Conservation (phyloP, 2,113 vertebrate genomes). For the Gulo gulo region DNA sequence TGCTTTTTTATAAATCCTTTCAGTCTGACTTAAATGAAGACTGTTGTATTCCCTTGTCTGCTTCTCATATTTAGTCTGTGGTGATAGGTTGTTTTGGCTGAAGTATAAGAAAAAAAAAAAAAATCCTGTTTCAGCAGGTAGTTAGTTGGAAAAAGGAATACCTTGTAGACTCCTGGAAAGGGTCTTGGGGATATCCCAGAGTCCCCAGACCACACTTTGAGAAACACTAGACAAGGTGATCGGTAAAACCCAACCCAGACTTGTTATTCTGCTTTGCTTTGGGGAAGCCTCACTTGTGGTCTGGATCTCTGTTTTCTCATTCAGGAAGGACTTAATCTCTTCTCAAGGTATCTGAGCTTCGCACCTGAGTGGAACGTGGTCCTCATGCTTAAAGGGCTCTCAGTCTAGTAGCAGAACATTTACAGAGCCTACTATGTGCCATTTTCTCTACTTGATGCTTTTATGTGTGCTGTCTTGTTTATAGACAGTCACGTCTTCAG, state of each 20-base stretch:
- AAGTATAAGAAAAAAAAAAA: not conserved
- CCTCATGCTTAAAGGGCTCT: not conserved
- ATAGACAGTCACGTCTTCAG: not conserved
- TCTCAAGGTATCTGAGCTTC: too few species aligned
- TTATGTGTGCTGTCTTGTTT: not conserved
- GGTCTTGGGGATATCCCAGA: rapidly evolving
- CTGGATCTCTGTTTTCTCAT: not conserved
- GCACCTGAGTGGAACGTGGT: not conserved
- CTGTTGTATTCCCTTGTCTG: not conserved
- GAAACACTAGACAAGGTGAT: not conserved
- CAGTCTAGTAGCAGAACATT: not conserved
- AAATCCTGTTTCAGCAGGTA: not conserved
- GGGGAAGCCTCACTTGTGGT: not conserved
- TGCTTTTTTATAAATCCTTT: not conserved
- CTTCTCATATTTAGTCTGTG: not conserved
- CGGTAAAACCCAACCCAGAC: not conserved
- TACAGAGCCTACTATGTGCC: not conserved
- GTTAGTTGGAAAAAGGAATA: not conserved
- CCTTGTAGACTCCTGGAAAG: not conserved
- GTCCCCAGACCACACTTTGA: not conserved
- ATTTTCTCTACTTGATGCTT: not conserved
- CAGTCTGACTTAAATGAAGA: not conserved
- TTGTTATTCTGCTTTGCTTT: not conserved
- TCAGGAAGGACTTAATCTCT: not conserved
- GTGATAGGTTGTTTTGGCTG: not conserved